A percentile compares a stretch with the other conserved stretches of the same genome.
Conservation (phyloP, 2,888 invertebrate genomes). For the Argyresthia albistria region DNA sequence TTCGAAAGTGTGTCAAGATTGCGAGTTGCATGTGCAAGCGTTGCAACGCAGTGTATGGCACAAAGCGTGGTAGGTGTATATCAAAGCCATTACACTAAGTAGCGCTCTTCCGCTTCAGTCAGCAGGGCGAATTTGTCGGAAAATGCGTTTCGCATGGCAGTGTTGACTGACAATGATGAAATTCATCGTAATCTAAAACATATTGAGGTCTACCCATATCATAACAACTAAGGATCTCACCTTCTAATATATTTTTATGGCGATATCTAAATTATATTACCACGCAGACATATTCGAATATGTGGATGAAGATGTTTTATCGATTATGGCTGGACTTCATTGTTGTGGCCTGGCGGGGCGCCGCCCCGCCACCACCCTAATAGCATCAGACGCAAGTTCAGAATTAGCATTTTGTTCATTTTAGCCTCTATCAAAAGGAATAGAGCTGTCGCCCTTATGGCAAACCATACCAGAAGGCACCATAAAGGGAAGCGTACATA, state of each 20-base stretch:
- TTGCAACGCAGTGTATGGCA: slow-evolving; percentile 36
- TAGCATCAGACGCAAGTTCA: background rate
- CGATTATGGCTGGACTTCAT: slow-evolving; percentile 45
- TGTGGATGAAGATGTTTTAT: slow-evolving; percentile 46
- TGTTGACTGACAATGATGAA: no score
- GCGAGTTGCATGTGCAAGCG: slow-evolving; percentile 47
- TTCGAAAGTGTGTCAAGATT: slow-evolving; percentile 70
- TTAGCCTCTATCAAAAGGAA: background rate
- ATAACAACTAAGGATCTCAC: no score
- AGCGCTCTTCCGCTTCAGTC: slow-evolving; percentile 23
- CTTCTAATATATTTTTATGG: no score
- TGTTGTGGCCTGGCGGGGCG: slow-evolving; percentile 40
- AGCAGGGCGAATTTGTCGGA: background rate
- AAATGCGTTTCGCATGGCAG: background rate
- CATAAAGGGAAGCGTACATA: no score
- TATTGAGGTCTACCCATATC: no score
- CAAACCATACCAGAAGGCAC: no score
- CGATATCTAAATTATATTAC: no score
- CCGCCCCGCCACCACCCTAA: slow-evolving; percentile 29
- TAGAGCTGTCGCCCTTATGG: no score
- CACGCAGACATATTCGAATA: slow-evolving; percentile 13
- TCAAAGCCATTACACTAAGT: slow-evolving; percentile 34
- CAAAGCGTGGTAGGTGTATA: slow-evolving; percentile 47
- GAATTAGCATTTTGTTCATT: background rate
- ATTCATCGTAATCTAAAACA: no score